Percentiles rank a stretch among this genome's conserved stretches.
Evolutionary conservation across 2,797 vertebrate species (phyloP).

Genomic region (Myotis daubentonii): DNA sequence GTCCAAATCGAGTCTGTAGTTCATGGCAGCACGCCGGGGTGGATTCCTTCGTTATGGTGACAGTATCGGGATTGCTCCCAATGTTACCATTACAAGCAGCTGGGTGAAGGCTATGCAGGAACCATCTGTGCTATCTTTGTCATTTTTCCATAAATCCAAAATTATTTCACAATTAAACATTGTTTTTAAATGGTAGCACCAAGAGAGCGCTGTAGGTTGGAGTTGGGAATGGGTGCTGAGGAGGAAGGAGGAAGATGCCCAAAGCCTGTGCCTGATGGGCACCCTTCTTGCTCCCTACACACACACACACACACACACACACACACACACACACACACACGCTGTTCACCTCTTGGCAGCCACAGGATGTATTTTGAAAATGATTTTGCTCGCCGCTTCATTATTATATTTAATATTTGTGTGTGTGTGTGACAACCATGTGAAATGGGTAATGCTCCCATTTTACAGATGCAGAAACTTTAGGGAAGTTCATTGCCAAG

Average conservation of each 20-base stretch:
- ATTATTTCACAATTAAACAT: constrained; percentile 21
- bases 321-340: too few relatives aligned
- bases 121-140: neutral
- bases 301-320: too few relatives aligned
- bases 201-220: neutral
- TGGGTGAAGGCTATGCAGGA: neutral
- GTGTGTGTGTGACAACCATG: neutral
- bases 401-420: neutral
- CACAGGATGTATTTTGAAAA: neutral
- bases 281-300: too few relatives aligned
- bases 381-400: neutral
- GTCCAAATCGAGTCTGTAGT: neutral
- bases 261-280: neutral
- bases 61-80: neutral
- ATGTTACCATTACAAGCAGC: neutral
- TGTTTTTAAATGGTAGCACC: neutral
- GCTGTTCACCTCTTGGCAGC: neutral
- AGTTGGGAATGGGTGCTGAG: neutral
- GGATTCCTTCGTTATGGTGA: neutral
- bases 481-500: neutral
- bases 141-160: constrained; percentile 22
- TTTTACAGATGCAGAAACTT: neutral
- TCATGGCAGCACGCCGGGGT: rapidly evolving
- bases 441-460: neutral
- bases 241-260: neutral